Conservation (phyloP, 2,797 vertebrate genomes). For the Novumbra hubbsi region DNA sequence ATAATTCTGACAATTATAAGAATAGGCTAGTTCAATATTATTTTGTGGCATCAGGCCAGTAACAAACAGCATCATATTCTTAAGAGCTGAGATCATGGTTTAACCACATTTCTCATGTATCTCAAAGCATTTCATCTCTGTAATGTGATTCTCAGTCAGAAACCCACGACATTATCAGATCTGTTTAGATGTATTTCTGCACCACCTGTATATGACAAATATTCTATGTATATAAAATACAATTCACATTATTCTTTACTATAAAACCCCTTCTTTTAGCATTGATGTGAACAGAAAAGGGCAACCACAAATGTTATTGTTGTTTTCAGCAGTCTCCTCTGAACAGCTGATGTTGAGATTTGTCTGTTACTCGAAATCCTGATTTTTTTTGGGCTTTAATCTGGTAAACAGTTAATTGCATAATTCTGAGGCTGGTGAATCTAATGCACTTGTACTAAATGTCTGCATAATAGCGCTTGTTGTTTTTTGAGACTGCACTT, state of each 20-base stretch:
- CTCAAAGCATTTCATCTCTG: conserved; percentile 61
- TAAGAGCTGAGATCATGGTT: conserved; percentile 62
- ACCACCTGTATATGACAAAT: neutral
- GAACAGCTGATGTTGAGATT: too few relatives aligned
- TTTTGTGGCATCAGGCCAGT: conserved; percentile 56
- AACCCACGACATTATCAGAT: conserved; percentile 45
- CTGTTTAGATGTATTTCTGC: conserved; percentile 25
- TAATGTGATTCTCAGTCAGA: conserved; percentile 49
- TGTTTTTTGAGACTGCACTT: too few relatives aligned
- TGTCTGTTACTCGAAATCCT: too few relatives aligned
- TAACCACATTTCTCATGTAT: conserved; percentile 66
- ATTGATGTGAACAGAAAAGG: neutral
- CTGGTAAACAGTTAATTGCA: too few relatives aligned
- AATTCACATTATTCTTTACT: neutral
- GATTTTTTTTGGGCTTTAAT: too few relatives aligned
- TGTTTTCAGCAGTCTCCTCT: too few relatives aligned
- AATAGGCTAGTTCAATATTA: conserved; percentile 46
- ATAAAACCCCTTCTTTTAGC: neutral
- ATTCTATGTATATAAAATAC: neutral
- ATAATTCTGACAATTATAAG: too few relatives aligned
- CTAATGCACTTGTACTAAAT: too few relatives aligned
- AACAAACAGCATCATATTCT: conserved; percentile 63
- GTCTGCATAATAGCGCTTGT: too few relatives aligned
- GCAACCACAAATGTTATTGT: neutral
- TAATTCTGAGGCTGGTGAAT: too few relatives aligned